Conservation (phyloP, 2,888 invertebrate genomes). For the Fragum whitleyi region DNA sequence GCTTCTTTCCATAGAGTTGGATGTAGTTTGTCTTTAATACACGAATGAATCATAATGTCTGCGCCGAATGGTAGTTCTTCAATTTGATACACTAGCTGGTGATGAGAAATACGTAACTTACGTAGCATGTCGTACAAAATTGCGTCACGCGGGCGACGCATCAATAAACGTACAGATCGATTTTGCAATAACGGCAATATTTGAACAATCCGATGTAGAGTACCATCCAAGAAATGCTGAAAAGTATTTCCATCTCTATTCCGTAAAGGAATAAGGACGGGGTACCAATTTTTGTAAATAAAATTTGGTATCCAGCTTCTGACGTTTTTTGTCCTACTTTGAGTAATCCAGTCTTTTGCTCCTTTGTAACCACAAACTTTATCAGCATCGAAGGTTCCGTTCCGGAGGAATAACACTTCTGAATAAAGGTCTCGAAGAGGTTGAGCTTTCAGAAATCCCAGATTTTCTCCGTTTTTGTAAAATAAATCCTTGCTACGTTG, state of each 20-base stretch:
- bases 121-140: slow-evolving; percentile 25
- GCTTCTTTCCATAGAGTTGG: slow-evolving; percentile 34
- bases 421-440: not conserved
- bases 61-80: slow-evolving; percentile 16
- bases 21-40: slow-evolving; percentile 32
- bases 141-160: slow-evolving; percentile 20
- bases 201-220: slow-evolving; percentile 33
- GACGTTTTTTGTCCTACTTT: not conserved
- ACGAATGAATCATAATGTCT: slow-evolving; percentile 29
- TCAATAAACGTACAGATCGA: slow-evolving; percentile 1
- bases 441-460: not conserved
- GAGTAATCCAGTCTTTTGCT: not conserved
- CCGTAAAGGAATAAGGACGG: slow-evolving; percentile 15
- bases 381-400: not conserved
- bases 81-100: slow-evolving; percentile 11
- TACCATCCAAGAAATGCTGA: slow-evolving; percentile 42
- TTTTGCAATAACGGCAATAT: slow-evolving; percentile 16
- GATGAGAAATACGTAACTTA: slow-evolving; percentile 29
- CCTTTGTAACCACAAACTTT: slow-evolving; percentile 21
- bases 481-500: not conserved
- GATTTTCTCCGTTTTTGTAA: slow-evolving; percentile 1
- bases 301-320: not conserved
- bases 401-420: slow-evolving; percentile 7
- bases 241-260: slow-evolving; percentile 30
- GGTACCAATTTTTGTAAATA: slow-evolving; percentile 23